A percentile compares a stretch with the other conserved stretches of the same genome.
Evolutionary conservation across 2,113 vertebrate species (phyloP).

Genomic region (Bujurquina vittata): DNA sequence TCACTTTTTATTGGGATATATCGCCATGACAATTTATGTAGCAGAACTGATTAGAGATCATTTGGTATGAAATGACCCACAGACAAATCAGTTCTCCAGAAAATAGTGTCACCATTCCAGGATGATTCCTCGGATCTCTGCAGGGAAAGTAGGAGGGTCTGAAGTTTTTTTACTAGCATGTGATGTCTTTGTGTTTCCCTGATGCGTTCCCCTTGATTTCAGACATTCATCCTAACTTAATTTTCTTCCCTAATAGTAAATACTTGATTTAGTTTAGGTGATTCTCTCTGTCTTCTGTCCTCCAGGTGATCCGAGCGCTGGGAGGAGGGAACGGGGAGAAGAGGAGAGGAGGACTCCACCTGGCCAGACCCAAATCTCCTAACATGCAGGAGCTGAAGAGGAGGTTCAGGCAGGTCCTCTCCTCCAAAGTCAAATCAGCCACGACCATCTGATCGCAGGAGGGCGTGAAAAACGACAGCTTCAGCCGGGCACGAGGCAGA

Average conservation of each 20-base stretch:
- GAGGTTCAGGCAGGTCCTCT: slow-evolving; percentile 90
- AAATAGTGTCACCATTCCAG: no score
- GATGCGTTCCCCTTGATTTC: no score
- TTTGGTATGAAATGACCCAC: no score
- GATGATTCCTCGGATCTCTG: neutral
- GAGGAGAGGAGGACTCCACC: slow-evolving; percentile 87
- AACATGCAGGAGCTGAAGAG: slow-evolving; percentile 96
- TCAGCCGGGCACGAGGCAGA: neutral
- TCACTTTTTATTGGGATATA: neutral
- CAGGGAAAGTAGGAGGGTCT: neutral
- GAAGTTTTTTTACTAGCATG: neutral
- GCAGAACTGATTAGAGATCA: no score
- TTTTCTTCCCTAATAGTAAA: neutral
- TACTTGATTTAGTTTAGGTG: neutral
- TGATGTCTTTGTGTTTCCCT: neutral
- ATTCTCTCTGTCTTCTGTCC: neutral
- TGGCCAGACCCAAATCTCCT: slow-evolving; percentile 90
- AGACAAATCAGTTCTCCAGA: no score
- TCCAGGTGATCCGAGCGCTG: slow-evolving; percentile 83
- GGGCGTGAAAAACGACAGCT: neutral
- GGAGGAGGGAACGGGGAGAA: slow-evolving; percentile 89
- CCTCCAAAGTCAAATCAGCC: slow-evolving; percentile 88
- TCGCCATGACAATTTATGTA: neutral
- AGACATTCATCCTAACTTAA: neutral
- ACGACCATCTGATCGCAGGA: slow-evolving; percentile 78